Base-by-base conservation (phyloP, 2,797 vertebrate genomes). In the Zalophus californianus region DNA sequence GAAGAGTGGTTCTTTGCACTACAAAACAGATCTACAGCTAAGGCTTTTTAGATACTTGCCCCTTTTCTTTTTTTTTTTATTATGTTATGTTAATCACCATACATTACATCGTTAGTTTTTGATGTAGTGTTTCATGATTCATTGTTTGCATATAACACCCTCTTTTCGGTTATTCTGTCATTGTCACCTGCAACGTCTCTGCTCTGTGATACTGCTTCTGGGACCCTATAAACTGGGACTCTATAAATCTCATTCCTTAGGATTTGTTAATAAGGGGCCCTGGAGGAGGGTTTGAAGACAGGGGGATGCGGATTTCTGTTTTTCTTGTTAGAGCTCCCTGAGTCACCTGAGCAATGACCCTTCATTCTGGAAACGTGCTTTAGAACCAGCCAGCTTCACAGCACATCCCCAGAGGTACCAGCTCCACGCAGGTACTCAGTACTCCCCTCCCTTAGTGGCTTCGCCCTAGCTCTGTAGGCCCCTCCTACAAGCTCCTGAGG, bases 381-480 rank as follows among this genome's bases (percentile, higher is more conserved):
- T 8, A 64, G 35, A 32, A 32, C 15, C n/a, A 15, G 44, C 15
- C 27, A 13, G 44, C 5, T 27, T 3, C 23, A 48, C 15, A 12
- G 29, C 18, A 3, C 2, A 25, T 9, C 7, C 29, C 50, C 20
- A 32, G 21, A 9, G 21, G 2, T 15, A 12, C 21, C 25, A 83
- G 38, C n/a, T 13, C 48, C 3, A 16, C 5, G 2, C 14, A 8
- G 8, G 21, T 3, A 35, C 9, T 38, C 8, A 6, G 25, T 2
- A 32, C 7, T 38, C 21, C n/a, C 10, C 5, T 52, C 13, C 29
- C 6, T 5, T 21, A 32, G 35, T 15, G 11, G 7, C 48, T 58
- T n/a, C 56, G 29, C 38, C 44, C n/a, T 32, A 64, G 75, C 14
- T 85, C 27, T 38, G 1, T 16, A 29, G 56, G 16, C 1, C 11